Conservation (phyloP, 1,140 invertebrate species). For the Andricus grossulariae region DNA sequence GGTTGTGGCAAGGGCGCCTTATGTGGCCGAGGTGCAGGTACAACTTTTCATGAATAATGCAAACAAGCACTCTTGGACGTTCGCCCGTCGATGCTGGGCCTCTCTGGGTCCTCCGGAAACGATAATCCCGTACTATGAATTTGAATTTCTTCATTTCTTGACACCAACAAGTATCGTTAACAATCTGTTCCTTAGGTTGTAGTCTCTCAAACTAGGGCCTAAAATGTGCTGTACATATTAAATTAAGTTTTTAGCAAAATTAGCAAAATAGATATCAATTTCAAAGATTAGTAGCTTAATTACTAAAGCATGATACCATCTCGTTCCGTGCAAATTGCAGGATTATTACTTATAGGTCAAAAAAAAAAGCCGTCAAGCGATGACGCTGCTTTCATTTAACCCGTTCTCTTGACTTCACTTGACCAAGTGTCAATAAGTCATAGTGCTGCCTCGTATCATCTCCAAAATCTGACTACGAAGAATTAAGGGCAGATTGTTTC, state of each 20-base stretch:
- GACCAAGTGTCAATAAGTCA: slow-evolving; percentile 70
- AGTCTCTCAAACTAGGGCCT: too few relatives aligned
- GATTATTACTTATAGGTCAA: slow-evolving; percentile 35
- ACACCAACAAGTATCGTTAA: too few relatives aligned
- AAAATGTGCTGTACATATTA: too few relatives aligned
- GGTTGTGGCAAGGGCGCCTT: slow-evolving; percentile 53
- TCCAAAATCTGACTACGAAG: slow-evolving; percentile 40
- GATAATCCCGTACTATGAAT: too few relatives aligned
- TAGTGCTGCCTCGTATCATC: slow-evolving; percentile 39
- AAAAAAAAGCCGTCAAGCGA: slow-evolving; percentile 36
- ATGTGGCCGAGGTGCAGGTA: slow-evolving; percentile 45
- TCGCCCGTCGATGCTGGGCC: too few relatives aligned
- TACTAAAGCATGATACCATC: neutral
- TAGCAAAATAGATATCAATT: too few relatives aligned
- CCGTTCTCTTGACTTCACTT: slow-evolving; percentile 69
- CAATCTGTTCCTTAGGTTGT: too few relatives aligned
- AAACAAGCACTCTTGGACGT: slow-evolving; percentile 31
- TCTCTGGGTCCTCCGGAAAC: too few relatives aligned
- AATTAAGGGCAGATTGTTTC: slow-evolving; percentile 5
- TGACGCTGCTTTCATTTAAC: slow-evolving; percentile 61
- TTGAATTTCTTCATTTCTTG: too few relatives aligned
- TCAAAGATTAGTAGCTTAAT: neutral
- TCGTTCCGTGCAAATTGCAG: neutral
- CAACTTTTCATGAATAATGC: slow-evolving; percentile 58
- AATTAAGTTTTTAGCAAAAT: too few relatives aligned